Base-by-base conservation (phyloP, 2,113 vertebrate genomes). In the Chloropsis hardwickii region DNA sequence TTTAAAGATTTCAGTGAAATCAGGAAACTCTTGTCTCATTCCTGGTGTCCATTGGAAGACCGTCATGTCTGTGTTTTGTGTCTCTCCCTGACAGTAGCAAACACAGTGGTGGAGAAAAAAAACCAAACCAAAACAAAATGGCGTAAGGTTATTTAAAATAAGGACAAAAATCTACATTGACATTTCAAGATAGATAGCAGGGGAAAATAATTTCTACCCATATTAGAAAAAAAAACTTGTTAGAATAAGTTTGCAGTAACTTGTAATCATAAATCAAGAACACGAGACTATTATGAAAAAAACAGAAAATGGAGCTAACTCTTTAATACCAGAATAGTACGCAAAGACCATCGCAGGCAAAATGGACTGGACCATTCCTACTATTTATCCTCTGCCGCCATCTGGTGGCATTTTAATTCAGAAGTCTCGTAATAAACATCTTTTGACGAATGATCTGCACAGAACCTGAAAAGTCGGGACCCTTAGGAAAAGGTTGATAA, bases 321-420 rank as follows among this genome's bases (percentile, higher is more conserved):
- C 62, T 50, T 86, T 40, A 81, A 53, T 48, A 60, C 5, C 4
- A 2, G 58, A 74, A 19, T 2, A 66, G 9, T 42, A 35, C 25
- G 50, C 37, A 22, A 28, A 79, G 25, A 24, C 5, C 2, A 9
- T 13, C 3, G 1, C 21, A n/a, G n/a, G 19, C 48, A 33, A 58
- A 61, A 47, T 4, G 3, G 5, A 39, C 7, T 7, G 10, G 20
- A 3, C 14, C 3, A 3, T 33, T 64, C 11, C 19, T n/a, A 31
- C 21, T n/a, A 21, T 18, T 86, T 73, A 96, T 95, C 86, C 76
- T 96, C 64, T 96, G 86, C 69, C 7, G 93, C 95, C 95, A 93
- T 88, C 96, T 0, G 9, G 76, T 96, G 96, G 82, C 9, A 6
- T 2, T 35, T 50, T 45, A 65, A 56, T 71, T 73, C n/a, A 67